Percentiles rank a stretch among this genome's conserved stretches.
phyloP scores from a whole-genome alignment of 1,140 invertebrate genomes.

The Ridgeia piscesae region DNA sequence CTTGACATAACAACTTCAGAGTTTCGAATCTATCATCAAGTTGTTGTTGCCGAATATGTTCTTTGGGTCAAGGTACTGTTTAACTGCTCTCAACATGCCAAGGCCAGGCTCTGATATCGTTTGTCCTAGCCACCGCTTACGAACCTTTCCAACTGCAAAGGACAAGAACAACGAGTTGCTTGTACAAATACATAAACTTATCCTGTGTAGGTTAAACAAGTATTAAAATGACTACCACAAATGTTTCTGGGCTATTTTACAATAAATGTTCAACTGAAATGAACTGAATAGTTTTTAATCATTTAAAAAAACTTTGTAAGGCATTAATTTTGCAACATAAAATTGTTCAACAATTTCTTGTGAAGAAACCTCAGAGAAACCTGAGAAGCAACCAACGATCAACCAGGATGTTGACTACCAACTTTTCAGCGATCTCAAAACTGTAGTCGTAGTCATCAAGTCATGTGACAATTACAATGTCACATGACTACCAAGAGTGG shows the following conservation, averaged over 20 bases:
- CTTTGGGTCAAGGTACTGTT: conserved; percentile 84
- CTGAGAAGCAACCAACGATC: too few species aligned
- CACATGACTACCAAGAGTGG: not conserved
- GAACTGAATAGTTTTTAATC: not conserved
- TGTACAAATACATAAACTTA: conserved; percentile 5
- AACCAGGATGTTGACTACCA: too few species aligned
- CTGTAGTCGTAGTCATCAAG: not conserved
- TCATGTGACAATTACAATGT: conserved; percentile 1
- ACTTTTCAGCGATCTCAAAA: not conserved
- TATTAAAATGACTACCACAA: not conserved
- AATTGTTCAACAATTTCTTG: not conserved
- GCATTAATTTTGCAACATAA: conserved; percentile 18
- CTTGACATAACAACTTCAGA: not conserved
- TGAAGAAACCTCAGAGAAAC: not conserved
- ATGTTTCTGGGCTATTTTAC: not conserved
- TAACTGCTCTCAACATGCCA: conserved; percentile 76
- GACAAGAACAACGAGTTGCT: not conserved
- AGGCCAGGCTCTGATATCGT: conserved; percentile 81
- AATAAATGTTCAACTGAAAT: not conserved
- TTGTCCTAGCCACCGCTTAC: conserved; percentile 74
- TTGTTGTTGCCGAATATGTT: conserved; percentile 92
- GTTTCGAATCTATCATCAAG: conserved; percentile 55
- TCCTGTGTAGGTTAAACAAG: not conserved
- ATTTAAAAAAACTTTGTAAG: too few species aligned
- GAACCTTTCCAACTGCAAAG: conserved; percentile 79